Evolutionary conservation across 1,140 invertebrate species (phyloP), one percentile per base, ranked within the genome.

Genomic region (Drosophila cardini): DNA sequence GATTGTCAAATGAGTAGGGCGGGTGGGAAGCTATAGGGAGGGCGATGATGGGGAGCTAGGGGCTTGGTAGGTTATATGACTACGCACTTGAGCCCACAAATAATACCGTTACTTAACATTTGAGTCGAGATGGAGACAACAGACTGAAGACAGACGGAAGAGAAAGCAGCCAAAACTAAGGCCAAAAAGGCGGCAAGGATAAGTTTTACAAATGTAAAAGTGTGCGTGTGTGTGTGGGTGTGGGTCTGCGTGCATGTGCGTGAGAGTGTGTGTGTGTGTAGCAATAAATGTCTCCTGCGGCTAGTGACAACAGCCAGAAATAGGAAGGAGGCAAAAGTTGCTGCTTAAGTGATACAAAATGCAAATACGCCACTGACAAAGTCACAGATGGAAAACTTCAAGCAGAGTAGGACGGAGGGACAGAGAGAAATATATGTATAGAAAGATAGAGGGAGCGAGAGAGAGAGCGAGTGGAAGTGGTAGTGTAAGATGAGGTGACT

Each of bases 281-380:
- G 48, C 84, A 75, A 89, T 89, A 84, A 89, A 84, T 89, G 80
- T 89, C 76, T 80, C 77, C 77, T 83, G 84, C 72, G 84, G 78
- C 84, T 68, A 89, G 72, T 76, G 75, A 62, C 65, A 76, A 72
- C 71, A 82, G 63, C 48, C 53, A 30, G n/a, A 73, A 36, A 10
- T 15, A 52, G 26, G 9, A 36, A 32, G 30, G 32, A 15, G 30
- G 36, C 50, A 58, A 82, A 79, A 83, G 82, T 77, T 81, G 67
- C 78, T 78, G 84, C 84, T 89, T 89, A 89, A 89, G 84, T 89
- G 76, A 84, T 89, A 89, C 84, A 83, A 89, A 89, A 89, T 89
- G 84, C 84, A 89, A 89, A 89, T 89, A 89, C 84, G 75, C 76
- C 57, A 67, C 21, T 64, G 64, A 87, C 85, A 72, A 80, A 85